Evolutionary conservation across 2,888 invertebrate species (phyloP), one percentile per base, ranked within the genome.

Genomic region (Nebria salina): DNA sequence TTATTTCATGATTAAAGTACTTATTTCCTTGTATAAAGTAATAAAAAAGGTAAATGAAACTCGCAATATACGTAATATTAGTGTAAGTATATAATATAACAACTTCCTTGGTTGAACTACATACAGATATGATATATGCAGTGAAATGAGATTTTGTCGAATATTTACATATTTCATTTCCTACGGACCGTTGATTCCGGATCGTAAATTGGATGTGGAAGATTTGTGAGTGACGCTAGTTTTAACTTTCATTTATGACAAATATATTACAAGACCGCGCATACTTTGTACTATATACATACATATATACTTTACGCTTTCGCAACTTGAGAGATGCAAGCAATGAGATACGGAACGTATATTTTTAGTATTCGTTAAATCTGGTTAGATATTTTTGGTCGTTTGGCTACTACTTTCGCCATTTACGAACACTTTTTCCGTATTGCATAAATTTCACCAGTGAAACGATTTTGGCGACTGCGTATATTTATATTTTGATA

Each of bases 401-500:
- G 54, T 2, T 54, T 7, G 54, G 6, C 8, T 54, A 54, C 11
- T 54, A 54, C 54, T 54, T 13, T 54, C 54, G 54, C 54, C 54
- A 73, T 68, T 68, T 74, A 75, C 65, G 74, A 79, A 73, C 74
- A 68, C 66, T 79, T 54, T 42, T 79, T 75, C 79, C 79, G 74
- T 79, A 66, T 79, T 75, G 43, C 79, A 79, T 79, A 79, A 79
- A 79, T 79, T 73, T 68, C 13, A 54, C 13, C 13, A 54, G 42
- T 43, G 68, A 79, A 75, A 79, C 65, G 79, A 75, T 74, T 79
- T 79, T 75, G 68, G 68, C 26, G 26, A 68, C 66, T 75, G 54
- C 54, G 74, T 78, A 79, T 74, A 79, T 79, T 79, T 79, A 25
- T 68, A 74, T 68, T 78, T 74, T 74, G 78, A 78, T 78, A 78